Evolutionary conservation across 2,797 vertebrate genomes (phyloP).

Genomic region (Muscicapa comitata): DNA sequence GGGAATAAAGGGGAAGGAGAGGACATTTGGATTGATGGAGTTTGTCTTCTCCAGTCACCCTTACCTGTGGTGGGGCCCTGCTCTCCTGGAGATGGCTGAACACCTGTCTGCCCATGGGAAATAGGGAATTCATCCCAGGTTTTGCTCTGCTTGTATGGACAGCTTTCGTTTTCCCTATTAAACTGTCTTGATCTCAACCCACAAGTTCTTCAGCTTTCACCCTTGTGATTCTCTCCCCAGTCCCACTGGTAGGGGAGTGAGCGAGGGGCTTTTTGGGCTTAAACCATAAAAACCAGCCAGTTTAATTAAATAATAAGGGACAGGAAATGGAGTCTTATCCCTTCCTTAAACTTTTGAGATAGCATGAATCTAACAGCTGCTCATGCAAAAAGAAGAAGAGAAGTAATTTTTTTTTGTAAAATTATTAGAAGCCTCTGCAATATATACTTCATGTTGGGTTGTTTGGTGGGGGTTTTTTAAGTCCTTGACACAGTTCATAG

Average conservation of each 20-base stretch:
- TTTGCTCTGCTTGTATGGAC: no score
- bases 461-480: background rate
- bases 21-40: no score
- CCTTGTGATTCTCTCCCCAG: background rate
- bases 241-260: background rate
- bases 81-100: background rate
- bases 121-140: no score
- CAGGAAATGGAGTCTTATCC: background rate
- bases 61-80: fast-evolving
- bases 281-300: background rate
- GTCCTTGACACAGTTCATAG: background rate
- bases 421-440: background rate
- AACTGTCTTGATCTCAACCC: no score
- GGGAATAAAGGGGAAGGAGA: fast-evolving
- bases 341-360: background rate
- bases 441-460: background rate
- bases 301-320: background rate
- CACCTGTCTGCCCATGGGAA: background rate
- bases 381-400: background rate
- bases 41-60: background rate
- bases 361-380: background rate
- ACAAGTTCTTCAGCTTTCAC: background rate
- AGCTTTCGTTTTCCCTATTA: no score
- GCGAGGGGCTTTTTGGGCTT: fast-evolving
- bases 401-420: background rate